Evolutionary conservation across 1,140 invertebrate species (phyloP), one percentile per base, ranked within the genome.

Genomic region (Oppia nitens): DNA sequence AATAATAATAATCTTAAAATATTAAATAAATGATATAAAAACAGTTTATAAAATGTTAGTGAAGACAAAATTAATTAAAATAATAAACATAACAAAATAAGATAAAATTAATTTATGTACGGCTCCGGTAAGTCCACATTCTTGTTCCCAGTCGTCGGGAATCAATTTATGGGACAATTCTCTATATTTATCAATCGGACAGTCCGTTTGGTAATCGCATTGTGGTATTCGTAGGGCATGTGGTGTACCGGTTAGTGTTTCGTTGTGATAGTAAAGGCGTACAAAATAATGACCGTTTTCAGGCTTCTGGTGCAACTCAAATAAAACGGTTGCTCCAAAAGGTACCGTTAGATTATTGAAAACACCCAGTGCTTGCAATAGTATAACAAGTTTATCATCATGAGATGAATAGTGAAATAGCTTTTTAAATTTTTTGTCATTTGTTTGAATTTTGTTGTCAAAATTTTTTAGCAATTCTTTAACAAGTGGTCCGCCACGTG

Each of bases 61-160:
- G n/a, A n/a, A n/a, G n/a, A n/a, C n/a, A n/a, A n/a, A n/a, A n/a
- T n/a, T n/a, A n/a, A n/a, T n/a, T n/a, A n/a, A n/a, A n/a, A n/a
- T n/a, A n/a, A n/a, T n/a, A n/a, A n/a, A n/a, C n/a, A n/a, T n/a
- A n/a, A n/a, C n/a, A n/a, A n/a, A n/a, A n/a, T n/a, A n/a, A n/a
- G n/a, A n/a, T n/a, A n/a, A n/a, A n/a, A n/a, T n/a, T n/a, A n/a
- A n/a, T n/a, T n/a, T n/a, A n/a, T n/a, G n/a, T n/a, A n/a, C n/a
- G n/a, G n/a, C n/a, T n/a, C n/a, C n/a, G n/a, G n/a, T n/a, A n/a
- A n/a, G n/a, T n/a, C 60, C 47, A 21, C 63, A 64, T 54, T 62
- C 61, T 4, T 21, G 2, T 23, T 64, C 48, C 63, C 63, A 64
- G 24, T 64, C 52, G 1, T 27, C 40, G 24, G 62, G 60, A 1